Evolutionary conservation across 2,797 vertebrate species (phyloP).

Genomic region (Epinephelus awoara): DNA sequence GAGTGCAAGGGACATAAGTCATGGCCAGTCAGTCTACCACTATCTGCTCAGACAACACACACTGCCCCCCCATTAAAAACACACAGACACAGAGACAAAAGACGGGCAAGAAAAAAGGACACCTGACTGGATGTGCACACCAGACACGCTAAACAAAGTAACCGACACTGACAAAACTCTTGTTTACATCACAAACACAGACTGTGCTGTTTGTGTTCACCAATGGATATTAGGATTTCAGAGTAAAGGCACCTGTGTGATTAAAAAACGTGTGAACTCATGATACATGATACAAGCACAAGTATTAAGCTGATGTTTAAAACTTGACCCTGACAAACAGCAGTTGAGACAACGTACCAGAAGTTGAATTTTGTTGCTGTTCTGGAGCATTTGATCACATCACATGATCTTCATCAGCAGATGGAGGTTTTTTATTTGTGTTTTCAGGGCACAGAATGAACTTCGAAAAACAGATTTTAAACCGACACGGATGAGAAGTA

Average conservation of each 20-base stretch:
- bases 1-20: constrained; percentile 46
- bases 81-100: constrained; percentile 27
- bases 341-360: not conserved
- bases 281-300: not conserved
- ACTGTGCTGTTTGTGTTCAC: not conserved
- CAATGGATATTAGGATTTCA: constrained; percentile 10
- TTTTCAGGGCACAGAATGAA: too few species aligned
- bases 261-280: not conserved
- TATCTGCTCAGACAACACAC: constrained; percentile 28
- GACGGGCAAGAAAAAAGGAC: not conserved
- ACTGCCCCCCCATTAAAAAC: not conserved
- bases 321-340: constrained; percentile 3
- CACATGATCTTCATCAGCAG: too few species aligned
- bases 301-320: not conserved
- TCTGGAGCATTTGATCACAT: not conserved
- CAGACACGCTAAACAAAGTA: constrained; percentile 32
- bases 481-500: too few species aligned
- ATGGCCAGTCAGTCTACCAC: constrained; percentile 16
- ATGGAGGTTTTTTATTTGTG: too few species aligned
- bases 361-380: not conserved
- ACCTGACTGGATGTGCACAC: constrained; percentile 13
- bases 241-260: constrained; percentile 11
- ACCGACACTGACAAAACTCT: constrained; percentile 15
- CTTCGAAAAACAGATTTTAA: too few species aligned
- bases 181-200: constrained; percentile 48